Conservation (phyloP, 2,888 invertebrate species). For the Eristalinus sepulchralis region DNA sequence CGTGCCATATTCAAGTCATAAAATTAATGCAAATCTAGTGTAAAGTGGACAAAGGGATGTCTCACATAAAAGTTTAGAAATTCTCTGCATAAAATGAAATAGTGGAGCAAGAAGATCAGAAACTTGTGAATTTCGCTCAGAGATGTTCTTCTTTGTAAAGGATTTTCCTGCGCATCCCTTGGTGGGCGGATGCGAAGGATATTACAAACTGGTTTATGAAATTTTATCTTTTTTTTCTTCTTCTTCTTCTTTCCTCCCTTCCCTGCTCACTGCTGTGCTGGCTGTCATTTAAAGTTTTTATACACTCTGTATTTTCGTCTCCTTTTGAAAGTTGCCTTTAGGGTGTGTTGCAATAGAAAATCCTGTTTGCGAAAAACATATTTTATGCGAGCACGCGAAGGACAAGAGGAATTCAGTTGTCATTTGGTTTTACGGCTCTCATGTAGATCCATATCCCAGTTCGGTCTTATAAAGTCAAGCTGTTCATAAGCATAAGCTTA, state of each 20-base stretch:
- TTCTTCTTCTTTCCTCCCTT: background rate
- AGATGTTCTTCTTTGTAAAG: constrained; percentile 23
- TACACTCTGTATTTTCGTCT: background rate
- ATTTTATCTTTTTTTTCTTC: constrained; percentile 26
- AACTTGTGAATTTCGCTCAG: constrained; percentile 23
- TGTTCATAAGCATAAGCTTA: background rate
- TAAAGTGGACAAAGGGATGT: constrained; percentile 52
- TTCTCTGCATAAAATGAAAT: constrained; percentile 38
- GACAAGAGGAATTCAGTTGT: background rate
- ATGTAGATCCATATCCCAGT: background rate
- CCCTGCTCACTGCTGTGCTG: background rate
- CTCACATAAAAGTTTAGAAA: constrained; percentile 39
- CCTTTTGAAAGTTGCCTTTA: background rate
- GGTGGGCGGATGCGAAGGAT: constrained; percentile 17
- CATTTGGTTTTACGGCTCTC: background rate
- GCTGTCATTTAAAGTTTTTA: background rate
- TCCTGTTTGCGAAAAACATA: background rate
- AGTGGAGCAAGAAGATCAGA: constrained; percentile 30
- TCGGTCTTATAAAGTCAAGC: background rate
- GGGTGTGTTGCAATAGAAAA: background rate
- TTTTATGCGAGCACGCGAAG: background rate
- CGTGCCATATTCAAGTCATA: constrained; percentile 46
- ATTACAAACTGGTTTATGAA: constrained; percentile 58
- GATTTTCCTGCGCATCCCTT: background rate
- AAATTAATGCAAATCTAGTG: constrained; percentile 63